Evolutionary conservation across 2,797 vertebrate genomes (phyloP).

Genomic region (Myoxocephalus aenaeus): DNA sequence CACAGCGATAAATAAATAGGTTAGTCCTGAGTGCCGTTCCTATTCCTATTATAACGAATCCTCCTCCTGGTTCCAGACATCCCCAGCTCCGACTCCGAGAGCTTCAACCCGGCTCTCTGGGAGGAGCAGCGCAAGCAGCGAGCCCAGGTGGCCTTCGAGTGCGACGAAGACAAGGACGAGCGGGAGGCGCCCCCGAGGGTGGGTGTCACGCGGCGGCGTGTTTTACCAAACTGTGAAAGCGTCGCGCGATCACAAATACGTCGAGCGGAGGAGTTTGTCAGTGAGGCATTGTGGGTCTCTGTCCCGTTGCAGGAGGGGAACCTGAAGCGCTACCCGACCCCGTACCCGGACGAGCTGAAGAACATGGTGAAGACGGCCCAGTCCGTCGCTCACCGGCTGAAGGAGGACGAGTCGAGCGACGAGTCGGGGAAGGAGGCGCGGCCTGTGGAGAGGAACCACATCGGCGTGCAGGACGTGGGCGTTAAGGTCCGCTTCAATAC

Average conservation of each 20-base stretch:
- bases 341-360: slow-evolving; percentile 98
- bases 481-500: slow-evolving; percentile 90
- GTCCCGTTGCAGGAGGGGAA: slow-evolving; percentile 90
- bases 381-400: slow-evolving; percentile 95
- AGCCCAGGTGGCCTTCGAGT: slow-evolving; percentile 98
- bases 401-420: slow-evolving; percentile 92
- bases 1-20: no score
- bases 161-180: slow-evolving; percentile 98
- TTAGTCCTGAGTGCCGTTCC: no score
- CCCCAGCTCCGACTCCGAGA: slow-evolving; percentile 96
- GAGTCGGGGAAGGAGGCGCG: slow-evolving; percentile 87
- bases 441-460: slow-evolving; percentile 84
- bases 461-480: slow-evolving; percentile 90
- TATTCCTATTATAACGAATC: no score
- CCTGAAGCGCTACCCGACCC: slow-evolving; percentile 97
- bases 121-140: slow-evolving; percentile 97
- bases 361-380: slow-evolving; percentile 99
- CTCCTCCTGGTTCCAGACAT: slow-evolving; percentile 68
- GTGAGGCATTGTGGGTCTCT: background rate
- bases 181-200: slow-evolving; percentile 94
- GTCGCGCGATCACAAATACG: background rate
- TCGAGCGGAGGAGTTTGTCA: background rate
- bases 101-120: slow-evolving; percentile 97
- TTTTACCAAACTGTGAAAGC: no score
- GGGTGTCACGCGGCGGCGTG: slow-evolving; percentile 59